Evolutionary conservation across 1,140 invertebrate genomes (phyloP), one percentile per base, ranked within the genome.

Genomic region (Schmidtea mediterranea): DNA sequence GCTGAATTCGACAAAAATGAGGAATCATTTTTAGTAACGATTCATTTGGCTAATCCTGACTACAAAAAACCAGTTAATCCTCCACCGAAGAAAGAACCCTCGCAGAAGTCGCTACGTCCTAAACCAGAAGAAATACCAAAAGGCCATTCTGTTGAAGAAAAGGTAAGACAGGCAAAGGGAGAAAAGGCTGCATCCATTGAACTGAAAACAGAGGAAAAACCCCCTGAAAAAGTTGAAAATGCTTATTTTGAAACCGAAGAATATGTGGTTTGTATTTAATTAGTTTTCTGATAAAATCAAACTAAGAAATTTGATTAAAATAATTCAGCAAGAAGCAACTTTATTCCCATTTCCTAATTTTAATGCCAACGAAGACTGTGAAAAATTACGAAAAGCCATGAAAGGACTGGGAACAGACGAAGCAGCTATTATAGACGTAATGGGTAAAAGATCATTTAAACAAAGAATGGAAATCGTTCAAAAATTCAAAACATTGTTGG

Each of bases 391-490:
- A 5, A 62, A 61, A 52, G 61, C 60, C 16, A 63, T 64, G 60
- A 62, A 62, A 54, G 60, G 60, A 37, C 19, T 49, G 66, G 63
- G 83, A 24, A 84, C 82, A 1, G 79, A 90, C 63, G 83, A 90
- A 62, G 77, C 80, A 58, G 74, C 79, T 40, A 80, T 94, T 56
- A 87, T 87, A 56, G 78, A 84, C 57, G 74, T 90, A 1, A 67
- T 92, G 5, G 79, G 79, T 40, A 76, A 77, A 57, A 73, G 84
- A 54, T 80, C 80, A 49, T 80, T 80, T 58, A 76, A 79, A 13
- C 84, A 92, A 66, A 73, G 89, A 54, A 67, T 82, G 50, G 77
- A 90, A 63, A 84, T 95, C 55, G 75, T 78, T 9, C 75, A 78
- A 57, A 75, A 77, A 0, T 97, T 82, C 66, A 92, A 94, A 69